Percentiles rank a stretch among this genome's conserved stretches.
These are phyloP conservation scores for Watsonalla binaria DNA, from an alignment of 2,888 invertebrate species.

Conservation along the genomic window DNA sequence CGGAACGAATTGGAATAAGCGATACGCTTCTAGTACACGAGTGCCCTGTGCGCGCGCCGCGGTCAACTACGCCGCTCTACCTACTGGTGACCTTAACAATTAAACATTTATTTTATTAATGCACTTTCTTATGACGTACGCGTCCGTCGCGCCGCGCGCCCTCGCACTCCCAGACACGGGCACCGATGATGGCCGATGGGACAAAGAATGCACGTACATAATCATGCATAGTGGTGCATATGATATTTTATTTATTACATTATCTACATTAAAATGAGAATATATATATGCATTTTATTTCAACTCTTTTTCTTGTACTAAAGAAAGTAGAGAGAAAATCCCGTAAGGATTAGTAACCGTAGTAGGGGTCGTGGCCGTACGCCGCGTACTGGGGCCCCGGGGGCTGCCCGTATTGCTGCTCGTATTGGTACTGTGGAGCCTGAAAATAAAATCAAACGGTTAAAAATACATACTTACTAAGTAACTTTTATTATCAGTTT, in stretches of 20 bases:
- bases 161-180: constrained; percentile 28
- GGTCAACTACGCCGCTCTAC: constrained; percentile 60
- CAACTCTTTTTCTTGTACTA: constrained; percentile 25
- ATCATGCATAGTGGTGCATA: constrained; percentile 9
- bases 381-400: constrained; percentile 18
- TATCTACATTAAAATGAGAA: background rate
- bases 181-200: constrained; percentile 28
- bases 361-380: constrained; percentile 57
- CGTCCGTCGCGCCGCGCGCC: constrained; percentile 28
- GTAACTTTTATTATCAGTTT: too few relatives aligned
- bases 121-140: constrained; percentile 71
- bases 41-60: constrained; percentile 69
- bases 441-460: constrained; percentile 5
- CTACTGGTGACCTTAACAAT: constrained; percentile 71
- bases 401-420: constrained; percentile 21
- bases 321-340: constrained; percentile 29
- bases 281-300: constrained; percentile 10
- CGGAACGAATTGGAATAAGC: constrained; percentile 52
- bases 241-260: constrained; percentile 1
- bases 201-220: constrained; percentile 29
- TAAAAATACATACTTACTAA: too few relatives aligned
- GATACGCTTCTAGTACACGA: constrained; percentile 74
- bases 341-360: constrained; percentile 41
- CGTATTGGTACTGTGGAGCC: constrained; percentile 12
- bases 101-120: constrained; percentile 74